phyloP scores from a whole-genome alignment of 2,113 vertebrate genomes.

The Bos indicus region DNA sequence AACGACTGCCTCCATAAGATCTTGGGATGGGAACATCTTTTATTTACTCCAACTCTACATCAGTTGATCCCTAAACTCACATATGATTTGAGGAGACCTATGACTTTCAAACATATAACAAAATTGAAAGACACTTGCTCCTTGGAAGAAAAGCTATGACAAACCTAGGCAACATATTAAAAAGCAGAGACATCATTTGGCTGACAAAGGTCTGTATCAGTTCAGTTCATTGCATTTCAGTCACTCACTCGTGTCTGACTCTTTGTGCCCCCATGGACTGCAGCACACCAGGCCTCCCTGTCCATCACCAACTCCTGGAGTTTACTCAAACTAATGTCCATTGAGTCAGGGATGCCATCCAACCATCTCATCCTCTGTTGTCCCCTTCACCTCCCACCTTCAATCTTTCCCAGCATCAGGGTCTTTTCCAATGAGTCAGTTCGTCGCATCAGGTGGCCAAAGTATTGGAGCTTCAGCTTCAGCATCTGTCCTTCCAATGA shows the following conservation, averaged over 20 bases:
- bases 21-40: neutral
- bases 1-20: neutral
- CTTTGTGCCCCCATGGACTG: neutral
- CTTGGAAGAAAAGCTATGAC: neutral
- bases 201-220: neutral
- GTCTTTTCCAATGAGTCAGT: neutral
- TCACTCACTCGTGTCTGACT: neutral
- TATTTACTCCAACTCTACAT: neutral
- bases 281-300: neutral
- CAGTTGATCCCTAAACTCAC: neutral
- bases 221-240: neutral
- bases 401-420: neutral
- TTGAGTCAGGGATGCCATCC: neutral
- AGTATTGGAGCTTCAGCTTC: neutral
- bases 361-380: neutral
- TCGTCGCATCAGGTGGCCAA: accelerated
- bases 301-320: neutral
- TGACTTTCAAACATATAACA: neutral
- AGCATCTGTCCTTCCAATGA: neutral
- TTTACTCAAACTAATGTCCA: neutral
- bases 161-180: neutral
- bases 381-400: accelerated
- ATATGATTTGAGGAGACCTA: neutral
- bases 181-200: neutral
- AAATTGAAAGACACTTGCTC: neutral